Percentiles rank a stretch among this genome's conserved stretches.
phyloP scores from a whole-genome alignment of 2,888 invertebrate species.

The Papilio gigon region DNA sequence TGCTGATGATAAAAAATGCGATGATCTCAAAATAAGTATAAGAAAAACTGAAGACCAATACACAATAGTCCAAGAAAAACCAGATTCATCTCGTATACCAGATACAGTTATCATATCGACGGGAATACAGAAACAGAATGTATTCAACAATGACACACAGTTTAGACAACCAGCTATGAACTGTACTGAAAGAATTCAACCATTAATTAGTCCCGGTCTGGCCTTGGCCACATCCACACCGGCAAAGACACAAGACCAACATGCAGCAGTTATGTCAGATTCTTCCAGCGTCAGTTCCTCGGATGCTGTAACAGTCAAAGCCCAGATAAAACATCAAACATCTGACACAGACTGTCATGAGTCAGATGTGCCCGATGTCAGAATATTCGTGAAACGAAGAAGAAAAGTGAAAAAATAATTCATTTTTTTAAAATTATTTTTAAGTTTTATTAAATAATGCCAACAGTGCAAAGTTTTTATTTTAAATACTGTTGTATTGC shows the following conservation, averaged over 20 bases:
- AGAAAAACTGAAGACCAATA: conserved; percentile 27
- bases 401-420: conserved; percentile 57
- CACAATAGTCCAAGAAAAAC: conserved; percentile 13
- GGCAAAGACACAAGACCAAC: conserved; percentile 51
- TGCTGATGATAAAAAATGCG: conserved; percentile 13
- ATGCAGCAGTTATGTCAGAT: conserved; percentile 43
- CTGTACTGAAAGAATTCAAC: conserved; percentile 5
- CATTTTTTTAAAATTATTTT: not conserved
- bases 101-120: conserved; percentile 67
- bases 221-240: conserved; percentile 74
- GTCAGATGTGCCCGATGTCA: conserved; percentile 67
- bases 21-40: conserved; percentile 34
- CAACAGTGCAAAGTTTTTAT: not conserved
- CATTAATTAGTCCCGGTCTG: conserved; percentile 40
- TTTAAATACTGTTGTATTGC: not conserved
- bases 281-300: conserved; percentile 44
- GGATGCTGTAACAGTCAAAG: conserved; percentile 44
- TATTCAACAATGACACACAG: conserved; percentile 35
- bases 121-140: conserved; percentile 56
- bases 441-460: not conserved
- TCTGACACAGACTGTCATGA: conserved; percentile 48
- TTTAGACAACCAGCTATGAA: conserved; percentile 18
- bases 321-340: conserved; percentile 44
- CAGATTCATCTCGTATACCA: conserved; percentile 49
- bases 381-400: conserved; percentile 68